Base-by-base conservation (phyloP, 1,140 invertebrate genomes). In the Rhyacophila brunnea region DNA sequence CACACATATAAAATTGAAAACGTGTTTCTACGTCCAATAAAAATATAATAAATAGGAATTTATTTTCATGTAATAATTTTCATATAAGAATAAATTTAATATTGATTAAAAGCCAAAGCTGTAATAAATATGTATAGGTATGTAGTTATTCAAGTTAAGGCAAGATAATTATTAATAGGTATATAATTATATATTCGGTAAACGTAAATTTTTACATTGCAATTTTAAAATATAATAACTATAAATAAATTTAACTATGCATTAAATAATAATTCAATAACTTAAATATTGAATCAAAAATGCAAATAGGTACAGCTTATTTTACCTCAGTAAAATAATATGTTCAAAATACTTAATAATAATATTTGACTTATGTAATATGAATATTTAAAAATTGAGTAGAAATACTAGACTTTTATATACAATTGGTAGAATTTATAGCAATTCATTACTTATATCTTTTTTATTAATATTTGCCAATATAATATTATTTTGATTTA, bases 241-340 rank as follows among this genome's bases (percentile, higher is more conserved):
- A 28, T n/a, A 32, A 48, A 28, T 32, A 20, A 11, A 13, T 48
- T 10, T 9, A 34, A 6, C 5, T 10, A 48, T 28, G 46, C 40
- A 43, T 43, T 43, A 18, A 15, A 14, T 48, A 48, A 48, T 48
- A 32, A 48, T 28, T 48, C 28, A 48, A 48, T 35, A 43, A 28
- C 23, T 4, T n/a, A 14, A 48, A 32, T 9, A 6, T 51, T 51
- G 35, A 51, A 51, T 32, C 40, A 15, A 23, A 53, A 53, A 53
- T 43, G 50, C 50, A 53, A 53, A 28, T 44, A 53, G 50, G 50
- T 53, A 53, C 50, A 43, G 13, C 6, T 45, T 45, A 45, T 45
- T 17, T 40, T 6, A 45, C 18, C 18, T 45, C 6, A 45, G 18
- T 15, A 45, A 17, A 45, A 45, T 45, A 45, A 45, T 11, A 45